phyloP scores from a whole-genome alignment of 2,113 vertebrate genomes.

The Heliornis fulica region DNA sequence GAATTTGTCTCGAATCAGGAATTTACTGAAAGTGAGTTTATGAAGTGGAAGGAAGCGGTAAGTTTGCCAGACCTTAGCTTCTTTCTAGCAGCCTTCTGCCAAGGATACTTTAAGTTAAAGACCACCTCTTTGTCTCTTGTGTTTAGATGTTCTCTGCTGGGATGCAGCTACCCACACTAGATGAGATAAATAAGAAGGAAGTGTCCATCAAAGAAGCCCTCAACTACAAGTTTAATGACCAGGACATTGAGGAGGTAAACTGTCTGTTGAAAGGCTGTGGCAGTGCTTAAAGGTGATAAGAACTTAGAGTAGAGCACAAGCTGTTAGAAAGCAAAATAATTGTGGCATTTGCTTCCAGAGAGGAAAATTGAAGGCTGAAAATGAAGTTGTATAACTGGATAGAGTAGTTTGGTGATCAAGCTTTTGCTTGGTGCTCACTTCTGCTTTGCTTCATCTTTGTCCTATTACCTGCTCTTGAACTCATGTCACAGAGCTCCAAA shows the following conservation, averaged over 20 bases:
- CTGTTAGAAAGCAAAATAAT: not conserved
- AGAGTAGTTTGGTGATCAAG: not conserved
- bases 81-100: not conserved
- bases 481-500: not conserved
- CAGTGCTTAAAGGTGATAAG: not conserved
- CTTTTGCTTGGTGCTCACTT: not conserved
- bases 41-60: conserved; percentile 99
- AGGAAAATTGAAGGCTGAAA: not conserved
- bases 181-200: conserved; percentile 97
- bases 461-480: not conserved
- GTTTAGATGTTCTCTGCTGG: conserved; percentile 92
- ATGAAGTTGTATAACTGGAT: not conserved
- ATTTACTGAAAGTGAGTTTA: conserved; percentile 96
- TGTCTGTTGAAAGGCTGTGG: not conserved
- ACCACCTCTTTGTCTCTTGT: not conserved
- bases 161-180: conserved; percentile 97
- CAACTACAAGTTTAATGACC: conserved; percentile 98
- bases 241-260: conserved; percentile 95
- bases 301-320: not conserved
- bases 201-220: conserved; percentile 97
- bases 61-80: conserved; percentile 61
- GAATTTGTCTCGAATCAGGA: conserved; percentile 99
- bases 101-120: not conserved
- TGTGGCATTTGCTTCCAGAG: not conserved
- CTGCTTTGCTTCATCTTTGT: not conserved